These are phyloP conservation scores for Lynx canadensis DNA, from an alignment of 2,113 vertebrate species.

Conservation along the genomic window DNA sequence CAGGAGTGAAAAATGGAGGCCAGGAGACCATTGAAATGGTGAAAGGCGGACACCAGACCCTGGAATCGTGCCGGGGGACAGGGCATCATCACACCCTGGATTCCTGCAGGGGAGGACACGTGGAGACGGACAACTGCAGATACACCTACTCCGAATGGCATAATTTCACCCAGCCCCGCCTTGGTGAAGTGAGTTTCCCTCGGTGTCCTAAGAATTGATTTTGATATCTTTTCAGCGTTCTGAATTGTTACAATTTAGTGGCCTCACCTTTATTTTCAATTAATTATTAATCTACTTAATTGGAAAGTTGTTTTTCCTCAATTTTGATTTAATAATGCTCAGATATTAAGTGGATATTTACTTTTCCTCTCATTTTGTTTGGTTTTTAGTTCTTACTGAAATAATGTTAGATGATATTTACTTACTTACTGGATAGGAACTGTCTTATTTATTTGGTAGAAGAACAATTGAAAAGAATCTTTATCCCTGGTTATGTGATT, in stretches of 20 bases:
- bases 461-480: background rate
- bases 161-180: conserved; percentile 84
- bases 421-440: background rate
- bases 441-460: background rate
- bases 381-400: background rate
- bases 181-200: conserved; percentile 86
- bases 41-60: conserved; percentile 79
- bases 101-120: conserved; percentile 61
- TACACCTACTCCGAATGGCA: conserved; percentile 87
- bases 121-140: conserved; percentile 79
- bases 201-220: background rate
- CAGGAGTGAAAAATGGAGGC: conserved; percentile 81
- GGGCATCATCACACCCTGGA: conserved; percentile 76
- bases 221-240: background rate
- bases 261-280: background rate
- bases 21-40: conserved; percentile 83
- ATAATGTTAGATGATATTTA: background rate
- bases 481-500: background rate
- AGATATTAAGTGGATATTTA: background rate
- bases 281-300: background rate
- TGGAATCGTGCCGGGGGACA: conserved; percentile 69
- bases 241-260: background rate
- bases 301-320: background rate
- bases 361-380: background rate
- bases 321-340: background rate